phyloP scores from a whole-genome alignment of 2,113 vertebrate genomes.

The Uropsilus gracilis region DNA sequence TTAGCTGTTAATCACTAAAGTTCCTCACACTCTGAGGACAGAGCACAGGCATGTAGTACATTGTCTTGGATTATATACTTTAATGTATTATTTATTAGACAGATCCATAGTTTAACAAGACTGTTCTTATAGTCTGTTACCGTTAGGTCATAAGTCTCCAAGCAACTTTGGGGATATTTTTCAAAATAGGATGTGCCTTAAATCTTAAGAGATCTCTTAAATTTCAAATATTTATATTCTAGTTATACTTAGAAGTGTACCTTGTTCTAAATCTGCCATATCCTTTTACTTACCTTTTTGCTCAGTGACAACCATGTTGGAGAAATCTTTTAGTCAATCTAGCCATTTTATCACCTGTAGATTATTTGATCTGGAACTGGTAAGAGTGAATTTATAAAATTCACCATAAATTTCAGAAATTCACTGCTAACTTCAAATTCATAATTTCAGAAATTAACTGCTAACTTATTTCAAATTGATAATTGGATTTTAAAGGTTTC shows the following conservation, averaged over 20 bases:
- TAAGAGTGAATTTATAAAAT: neutral
- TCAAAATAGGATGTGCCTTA: no score
- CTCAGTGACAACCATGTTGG: neutral
- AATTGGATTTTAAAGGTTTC: slow-evolving; percentile 34
- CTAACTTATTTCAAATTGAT: slow-evolving; percentile 44
- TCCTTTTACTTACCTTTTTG: neutral
- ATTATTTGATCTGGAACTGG: neutral
- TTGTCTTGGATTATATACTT: neutral
- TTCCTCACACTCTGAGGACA: neutral
- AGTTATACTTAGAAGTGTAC: neutral
- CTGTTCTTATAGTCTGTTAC: neutral
- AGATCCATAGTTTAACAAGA: neutral
- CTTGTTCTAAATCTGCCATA: neutral
- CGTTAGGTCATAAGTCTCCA: neutral
- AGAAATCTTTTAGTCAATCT: neutral
- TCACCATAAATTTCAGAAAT: neutral
- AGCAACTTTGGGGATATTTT: neutral
- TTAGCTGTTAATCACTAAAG: slow-evolving; percentile 9
- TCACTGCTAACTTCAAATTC: neutral
- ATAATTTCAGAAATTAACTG: neutral
- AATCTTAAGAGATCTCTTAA: slow-evolving; percentile 6
- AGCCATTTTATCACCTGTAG: neutral
- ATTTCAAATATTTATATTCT: neutral
- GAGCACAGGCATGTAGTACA: neutral
- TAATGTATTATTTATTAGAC: neutral